These are phyloP conservation scores for Melospiza melodia DNA, from an alignment of 2,113 vertebrate genomes.

Conservation along the genomic window DNA sequence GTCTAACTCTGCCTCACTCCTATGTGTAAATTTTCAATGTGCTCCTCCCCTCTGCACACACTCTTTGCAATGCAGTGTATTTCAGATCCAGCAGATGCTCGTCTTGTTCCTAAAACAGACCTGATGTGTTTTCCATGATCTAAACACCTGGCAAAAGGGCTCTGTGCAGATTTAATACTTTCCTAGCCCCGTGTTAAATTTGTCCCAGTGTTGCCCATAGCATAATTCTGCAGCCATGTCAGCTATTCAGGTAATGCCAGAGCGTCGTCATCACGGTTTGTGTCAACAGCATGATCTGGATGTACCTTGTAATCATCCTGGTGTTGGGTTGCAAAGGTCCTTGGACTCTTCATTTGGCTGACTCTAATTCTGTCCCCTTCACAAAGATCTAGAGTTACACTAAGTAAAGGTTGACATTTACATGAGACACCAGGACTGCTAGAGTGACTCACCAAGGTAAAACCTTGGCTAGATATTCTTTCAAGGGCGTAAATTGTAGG, in stretches of 20 bases:
- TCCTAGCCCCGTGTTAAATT: conserved; percentile 49
- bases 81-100: conserved; percentile 25
- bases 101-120: conserved; percentile 41
- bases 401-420: conserved; percentile 80
- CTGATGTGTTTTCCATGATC: conserved; percentile 49
- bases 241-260: conserved; percentile 56
- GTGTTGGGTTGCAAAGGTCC: conserved; percentile 73
- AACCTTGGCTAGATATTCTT: conserved; percentile 56
- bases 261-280: conserved; percentile 56
- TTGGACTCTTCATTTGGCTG: conserved; percentile 68
- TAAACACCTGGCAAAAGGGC: conserved; percentile 43
- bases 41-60: background rate
- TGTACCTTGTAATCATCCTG: conserved; percentile 72
- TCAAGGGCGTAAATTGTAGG: conserved; percentile 59
- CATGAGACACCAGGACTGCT: conserved; percentile 62
- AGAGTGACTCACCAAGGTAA: conserved; percentile 70
- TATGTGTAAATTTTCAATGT: background rate
- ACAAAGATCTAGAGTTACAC: conserved; percentile 79
- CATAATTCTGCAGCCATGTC: conserved; percentile 57
- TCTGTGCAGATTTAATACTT: conserved; percentile 25
- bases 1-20: background rate
- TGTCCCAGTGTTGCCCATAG: background rate
- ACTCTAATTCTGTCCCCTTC: conserved; percentile 76
- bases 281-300: conserved; percentile 48
- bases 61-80: background rate